Percentiles rank a stretch among this genome's conserved stretches.
Conservation (phyloP, 2,888 invertebrate species). For the Tricholauxania praeusta region DNA sequence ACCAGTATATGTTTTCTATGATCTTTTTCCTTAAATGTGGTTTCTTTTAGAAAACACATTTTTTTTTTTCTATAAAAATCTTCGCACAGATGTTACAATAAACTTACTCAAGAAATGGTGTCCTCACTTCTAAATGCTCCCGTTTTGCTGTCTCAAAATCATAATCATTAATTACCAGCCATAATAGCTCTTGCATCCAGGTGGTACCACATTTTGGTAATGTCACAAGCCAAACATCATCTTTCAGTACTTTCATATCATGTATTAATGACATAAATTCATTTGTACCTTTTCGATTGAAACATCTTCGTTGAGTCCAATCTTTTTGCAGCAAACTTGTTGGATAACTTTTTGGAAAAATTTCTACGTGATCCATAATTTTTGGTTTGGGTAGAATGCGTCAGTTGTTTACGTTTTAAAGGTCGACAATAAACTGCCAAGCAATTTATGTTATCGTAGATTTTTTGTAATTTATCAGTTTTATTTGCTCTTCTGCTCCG, state of each 20-base stretch:
- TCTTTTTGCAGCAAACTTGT: conserved; percentile 48
- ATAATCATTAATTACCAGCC: conserved; percentile 58
- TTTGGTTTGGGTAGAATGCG: background rate
- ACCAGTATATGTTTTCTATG: no score
- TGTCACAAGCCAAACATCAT: conserved; percentile 63
- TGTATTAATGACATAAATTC: conserved; percentile 48
- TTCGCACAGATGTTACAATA: no score
- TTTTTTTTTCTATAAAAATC: no score
- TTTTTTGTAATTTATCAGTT: no score
- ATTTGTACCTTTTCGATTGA: conserved; percentile 20
- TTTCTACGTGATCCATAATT: conserved; percentile 43
- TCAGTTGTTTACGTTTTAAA: background rate
- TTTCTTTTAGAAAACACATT: no score
- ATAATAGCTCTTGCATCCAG: conserved; percentile 63
- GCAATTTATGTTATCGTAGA: no score
- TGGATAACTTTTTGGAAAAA: conserved; percentile 48
- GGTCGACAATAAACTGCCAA: no score
- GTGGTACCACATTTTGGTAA: conserved; percentile 61
- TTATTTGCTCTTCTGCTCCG: no score
- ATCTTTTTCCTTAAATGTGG: no score
- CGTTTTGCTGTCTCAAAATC: conserved; percentile 55
- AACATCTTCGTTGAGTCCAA: conserved; percentile 50
- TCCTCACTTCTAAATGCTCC: conserved; percentile 51
- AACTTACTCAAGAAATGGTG: conserved; percentile 57
- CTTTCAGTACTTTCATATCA: conserved; percentile 52